Evolutionary conservation across 2,113 vertebrate genomes (phyloP), one percentile per base, ranked within the genome.

Genomic region (Montifringilla adamsi): DNA sequence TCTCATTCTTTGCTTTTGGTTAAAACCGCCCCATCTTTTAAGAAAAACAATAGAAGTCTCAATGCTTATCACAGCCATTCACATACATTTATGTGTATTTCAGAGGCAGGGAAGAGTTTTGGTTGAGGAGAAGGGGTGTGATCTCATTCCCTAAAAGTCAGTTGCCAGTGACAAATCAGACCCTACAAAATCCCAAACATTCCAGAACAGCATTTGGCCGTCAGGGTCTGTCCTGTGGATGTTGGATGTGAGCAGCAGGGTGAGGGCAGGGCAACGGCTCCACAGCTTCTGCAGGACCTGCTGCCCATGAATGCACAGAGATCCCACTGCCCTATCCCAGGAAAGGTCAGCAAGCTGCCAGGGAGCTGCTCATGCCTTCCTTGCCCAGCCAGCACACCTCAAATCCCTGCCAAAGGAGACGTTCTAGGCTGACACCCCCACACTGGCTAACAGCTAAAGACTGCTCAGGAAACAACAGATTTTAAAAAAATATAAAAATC

Each of bases 271-370:
- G 15, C 24, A 55, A 37, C 1, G 27, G 37, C 26, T 53, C 35
- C 4, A 41, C 10, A 4, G 56, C 64, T 67, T 43, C 83, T 55
- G 49, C n/a, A 14, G 0, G 5, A 68, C 22, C 62, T 63, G 73
- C 64, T 19, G 46, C 3, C 41, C 43, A 23, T n/a, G 4, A 58
- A 19, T 2, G 3, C 58, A 41, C 4, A 17, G 39, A 82, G 49
- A 90, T 66, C 62, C 70, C 22, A 37, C 63, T 68, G 58, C 50
- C 82, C 82, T 88, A 77, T 78, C 46, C 5, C 74, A 35, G 13
- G 13, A 93, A 95, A 96, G 93, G 94, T 95, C 95, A 95, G 59
- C 24, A 10, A 50, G 60, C 55, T 73, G 47, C 31, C 47, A 6
- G 53, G 37, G 44, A 88, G 59, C 80, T 87, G 63, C 44, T 44